phyloP scores from a whole-genome alignment of 2,797 vertebrate species.

The Lacerta viridis region DNA sequence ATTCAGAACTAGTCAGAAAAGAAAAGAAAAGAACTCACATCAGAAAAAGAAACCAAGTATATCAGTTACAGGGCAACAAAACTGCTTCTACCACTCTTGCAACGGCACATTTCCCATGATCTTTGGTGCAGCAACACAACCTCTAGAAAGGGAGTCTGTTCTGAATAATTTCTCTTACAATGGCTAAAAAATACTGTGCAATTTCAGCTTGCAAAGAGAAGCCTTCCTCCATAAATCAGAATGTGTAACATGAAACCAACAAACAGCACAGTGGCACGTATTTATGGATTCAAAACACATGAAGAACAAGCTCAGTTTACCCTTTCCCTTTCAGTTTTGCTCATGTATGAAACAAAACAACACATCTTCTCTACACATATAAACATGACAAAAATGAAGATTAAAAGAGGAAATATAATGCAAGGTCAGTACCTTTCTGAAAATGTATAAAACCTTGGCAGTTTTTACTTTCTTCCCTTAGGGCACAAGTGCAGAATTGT shows the following conservation, averaged over 20 bases:
- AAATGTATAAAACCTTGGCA: slow-evolving; percentile 50
- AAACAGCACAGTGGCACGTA: slow-evolving; percentile 69
- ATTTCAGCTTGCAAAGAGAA: slow-evolving; percentile 69
- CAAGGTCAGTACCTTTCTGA: slow-evolving; percentile 48
- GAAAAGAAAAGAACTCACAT: neutral
- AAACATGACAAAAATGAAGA: slow-evolving; percentile 50
- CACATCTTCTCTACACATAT: neutral
- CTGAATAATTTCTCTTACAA: slow-evolving; percentile 68
- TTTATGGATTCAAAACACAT: slow-evolving; percentile 75
- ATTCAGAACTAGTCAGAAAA: neutral
- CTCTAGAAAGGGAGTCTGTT: slow-evolving; percentile 64
- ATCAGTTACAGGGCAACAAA: neutral
- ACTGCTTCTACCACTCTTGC: neutral
- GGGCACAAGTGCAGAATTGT: slow-evolving; percentile 63
- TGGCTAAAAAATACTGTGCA: slow-evolving; percentile 65
- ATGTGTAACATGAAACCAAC: slow-evolving; percentile 72
- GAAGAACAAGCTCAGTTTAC: slow-evolving; percentile 73
- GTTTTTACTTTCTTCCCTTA: slow-evolving; percentile 40
- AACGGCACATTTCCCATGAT: neutral
- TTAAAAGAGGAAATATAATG: slow-evolving; percentile 48
- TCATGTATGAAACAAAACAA: slow-evolving; percentile 44
- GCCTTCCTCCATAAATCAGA: slow-evolving; percentile 75
- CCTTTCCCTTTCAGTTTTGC: slow-evolving; percentile 66
- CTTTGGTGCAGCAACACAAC: neutral
- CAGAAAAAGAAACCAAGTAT: neutral